Conservation (phyloP, 2,113 vertebrate species). For the Silurus asotus region DNA sequence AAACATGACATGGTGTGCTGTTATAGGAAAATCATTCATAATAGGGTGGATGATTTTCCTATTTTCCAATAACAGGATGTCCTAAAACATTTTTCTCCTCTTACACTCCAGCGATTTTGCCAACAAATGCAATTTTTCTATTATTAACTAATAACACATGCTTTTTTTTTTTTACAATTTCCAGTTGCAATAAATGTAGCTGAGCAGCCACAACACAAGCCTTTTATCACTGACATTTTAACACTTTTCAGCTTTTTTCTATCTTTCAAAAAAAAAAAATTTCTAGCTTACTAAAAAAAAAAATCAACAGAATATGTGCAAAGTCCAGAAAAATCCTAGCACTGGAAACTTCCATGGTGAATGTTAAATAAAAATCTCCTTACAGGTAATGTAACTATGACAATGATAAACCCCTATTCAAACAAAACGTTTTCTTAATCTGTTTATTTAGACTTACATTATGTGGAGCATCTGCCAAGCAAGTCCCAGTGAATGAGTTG, state of each 20-base stretch:
- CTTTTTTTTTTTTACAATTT: background rate
- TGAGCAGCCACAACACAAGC: background rate
- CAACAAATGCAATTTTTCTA: too few species aligned
- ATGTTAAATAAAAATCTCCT: background rate
- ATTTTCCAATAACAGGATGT: background rate
- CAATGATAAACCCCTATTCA: background rate
- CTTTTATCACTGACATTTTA: background rate
- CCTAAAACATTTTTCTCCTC: background rate
- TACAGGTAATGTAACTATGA: background rate
- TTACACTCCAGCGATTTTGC: background rate
- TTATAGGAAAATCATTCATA: background rate
- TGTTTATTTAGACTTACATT: background rate
- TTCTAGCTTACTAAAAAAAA: background rate
- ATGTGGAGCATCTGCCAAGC: background rate
- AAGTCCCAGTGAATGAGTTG: background rate
- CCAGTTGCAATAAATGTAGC: background rate
- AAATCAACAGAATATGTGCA: background rate
- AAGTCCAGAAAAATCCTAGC: background rate
- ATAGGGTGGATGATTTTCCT: background rate
- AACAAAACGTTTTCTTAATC: background rate
- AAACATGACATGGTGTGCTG: background rate
- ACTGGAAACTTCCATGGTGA: background rate
- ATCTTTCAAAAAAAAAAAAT: background rate
- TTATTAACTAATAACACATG: background rate
- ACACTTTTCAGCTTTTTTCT: background rate